Evolutionary conservation across 1,140 invertebrate species (phyloP), one percentile per base, ranked within the genome.

Genomic region (Lepeophtheirus salmonis): DNA sequence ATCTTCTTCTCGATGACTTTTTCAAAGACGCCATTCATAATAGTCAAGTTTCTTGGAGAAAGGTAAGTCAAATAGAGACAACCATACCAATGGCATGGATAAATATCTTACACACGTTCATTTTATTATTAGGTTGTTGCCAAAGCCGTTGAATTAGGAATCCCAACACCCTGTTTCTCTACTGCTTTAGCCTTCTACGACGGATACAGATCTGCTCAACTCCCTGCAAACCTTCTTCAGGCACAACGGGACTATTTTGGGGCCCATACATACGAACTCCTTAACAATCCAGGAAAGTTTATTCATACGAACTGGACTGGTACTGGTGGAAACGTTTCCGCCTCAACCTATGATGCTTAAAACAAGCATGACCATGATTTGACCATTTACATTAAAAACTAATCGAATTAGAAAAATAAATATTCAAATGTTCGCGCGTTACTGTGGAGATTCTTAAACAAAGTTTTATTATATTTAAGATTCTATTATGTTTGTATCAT

Each of bases 221-320:
- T 96, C 25, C 90, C 92, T 1, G 90, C 92, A 10, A 96, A 97
- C 73, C 73, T 97, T 20, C 77, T 97, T 61, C 87, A 90, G 77
- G 96, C 95, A 0, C 94, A 97, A 72, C 74, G 96, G 49, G 95
- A 99, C 72, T 99, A 95, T 69, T 99, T 99, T 70, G 96, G 96
- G 0, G 95, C 96, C 0, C 96, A 99, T 70, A 98, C 94, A 0
- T 99, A 98, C 67, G 94, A 98, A 71, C 71, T 96, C 50, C 69
- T 92, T 2, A 76, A 74, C 6, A 74, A 84, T 60, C 92, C 95
- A 51, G 92, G 92, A 20, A 81, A 80, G 64, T 97, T 86, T 72
- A 77, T 91, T 1, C 95, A 99, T 69, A 97, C 94, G 50, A 97
- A 99, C 71, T 99, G 95, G 95, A 99, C 95, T 10, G 95, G 95